Base-by-base conservation (phyloP, 2,888 invertebrate species). In the Pammene aurita region DNA sequence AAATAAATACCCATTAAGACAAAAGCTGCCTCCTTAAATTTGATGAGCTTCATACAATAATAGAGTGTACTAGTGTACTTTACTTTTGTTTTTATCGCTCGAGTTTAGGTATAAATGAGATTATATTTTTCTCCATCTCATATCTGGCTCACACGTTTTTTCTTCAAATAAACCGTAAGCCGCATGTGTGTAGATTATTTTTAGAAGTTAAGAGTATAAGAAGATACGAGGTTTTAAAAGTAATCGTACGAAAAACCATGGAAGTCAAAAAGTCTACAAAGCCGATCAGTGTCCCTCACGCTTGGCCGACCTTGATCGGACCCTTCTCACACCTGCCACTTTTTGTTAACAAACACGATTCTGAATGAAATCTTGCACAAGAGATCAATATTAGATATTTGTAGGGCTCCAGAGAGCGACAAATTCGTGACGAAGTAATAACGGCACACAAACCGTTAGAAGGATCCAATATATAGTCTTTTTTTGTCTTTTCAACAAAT, bases 281-380 rank as follows among this genome's bases (percentile, higher is more conserved):
- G 62, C 54, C 54, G 62, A 44, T 62, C 14, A 46, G 41, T 14
- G 52, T 41, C 44, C 57, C 58, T 86, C 87, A 84, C 76, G 74
- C 41, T 52, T 52, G 63, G 52, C 44, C 44, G 68, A 42, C 63
- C 57, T 52, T 52, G 44, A 42, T 9, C 9, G 26, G 46, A 69
- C 68, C 64, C 64, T 52, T 41, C 38, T 69, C 69, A 77, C 85
- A 84, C 84, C 87, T 87, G 86, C 79, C 81, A 67, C 55, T 70
- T 71, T 70, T 78, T 78, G 80, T 78, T 78, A 75, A 73, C 76
- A 75, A 75, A 84, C 83, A 77, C 78, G 76, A 78, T 79, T 34
- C 13, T 46, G 54, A 52, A 63, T 50, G 50, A 57, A 64, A 60
- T 69, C 64, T 58, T 64, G 57, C 48, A 14, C 67, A 57, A 50